Conservation (phyloP, 2,888 invertebrate genomes). For the Lasioglossum villosulum region DNA sequence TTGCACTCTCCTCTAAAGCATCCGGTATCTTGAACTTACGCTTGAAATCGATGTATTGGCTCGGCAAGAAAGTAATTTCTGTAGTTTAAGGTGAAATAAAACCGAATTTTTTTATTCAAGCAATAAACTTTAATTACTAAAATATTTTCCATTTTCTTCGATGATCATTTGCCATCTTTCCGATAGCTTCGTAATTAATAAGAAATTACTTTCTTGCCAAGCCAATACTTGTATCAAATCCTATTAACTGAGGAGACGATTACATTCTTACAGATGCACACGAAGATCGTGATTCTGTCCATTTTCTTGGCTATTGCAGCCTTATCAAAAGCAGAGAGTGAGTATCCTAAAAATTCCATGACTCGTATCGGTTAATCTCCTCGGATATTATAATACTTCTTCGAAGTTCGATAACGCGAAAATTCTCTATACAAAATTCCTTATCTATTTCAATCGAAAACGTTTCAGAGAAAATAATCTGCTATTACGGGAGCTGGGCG, state of each 20-base stretch:
- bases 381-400: background rate
- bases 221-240: background rate
- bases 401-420: background rate
- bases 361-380: background rate
- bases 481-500: constrained; percentile 92
- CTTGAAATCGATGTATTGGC: background rate
- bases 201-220: too few species aligned
- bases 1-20: background rate
- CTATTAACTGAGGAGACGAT: background rate
- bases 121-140: too few species aligned
- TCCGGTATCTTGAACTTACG: background rate
- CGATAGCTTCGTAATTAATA: too few species aligned
- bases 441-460: background rate
- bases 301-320: background rate
- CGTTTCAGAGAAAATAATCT: constrained; percentile 87
- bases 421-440: too few species aligned
- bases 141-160: too few species aligned
- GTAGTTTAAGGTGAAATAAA: too few species aligned
- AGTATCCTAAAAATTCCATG: background rate
- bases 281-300: background rate
- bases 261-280: background rate
- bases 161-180: too few species aligned
- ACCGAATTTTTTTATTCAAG: too few species aligned
- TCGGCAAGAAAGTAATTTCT: too few species aligned
- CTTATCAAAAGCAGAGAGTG: background rate